These are phyloP conservation scores for Dunckerocampus dactyliophorus DNA, from an alignment of 2,113 vertebrate species.

Conservation along the genomic window DNA sequence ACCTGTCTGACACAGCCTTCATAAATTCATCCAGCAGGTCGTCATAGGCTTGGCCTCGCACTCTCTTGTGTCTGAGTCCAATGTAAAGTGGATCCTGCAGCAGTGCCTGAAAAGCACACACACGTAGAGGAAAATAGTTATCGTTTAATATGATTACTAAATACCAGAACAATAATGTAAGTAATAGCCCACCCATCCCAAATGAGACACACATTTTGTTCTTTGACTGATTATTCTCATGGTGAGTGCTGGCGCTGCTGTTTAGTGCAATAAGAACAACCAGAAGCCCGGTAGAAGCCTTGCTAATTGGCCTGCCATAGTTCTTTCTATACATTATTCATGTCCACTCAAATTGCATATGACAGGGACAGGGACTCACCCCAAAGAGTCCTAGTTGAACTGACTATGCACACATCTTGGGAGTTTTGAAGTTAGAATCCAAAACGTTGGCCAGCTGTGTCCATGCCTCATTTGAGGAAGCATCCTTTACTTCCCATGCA, in stretches of 20 bases:
- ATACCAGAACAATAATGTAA: neutral
- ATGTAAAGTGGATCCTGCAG: conserved; percentile 94
- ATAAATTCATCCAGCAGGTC: conserved; percentile 96
- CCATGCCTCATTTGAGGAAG: conserved; percentile 27
- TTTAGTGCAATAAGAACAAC: neutral
- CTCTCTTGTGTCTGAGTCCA: conserved; percentile 86
- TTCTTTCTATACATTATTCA: conserved; percentile 9
- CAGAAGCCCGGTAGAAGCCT: neutral
- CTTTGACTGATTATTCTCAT: neutral
- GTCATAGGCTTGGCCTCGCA: conserved; percentile 87
- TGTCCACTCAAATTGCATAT: neutral
- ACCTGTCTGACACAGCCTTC: conserved; percentile 91
- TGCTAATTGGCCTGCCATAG: neutral
- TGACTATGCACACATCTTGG: neutral
- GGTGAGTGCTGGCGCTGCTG: neutral
- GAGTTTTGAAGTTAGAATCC: conserved; percentile 6
- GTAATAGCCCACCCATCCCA: neutral
- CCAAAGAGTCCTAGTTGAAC: neutral
- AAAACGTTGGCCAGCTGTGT: conserved; percentile 7
- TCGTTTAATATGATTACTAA: neutral
- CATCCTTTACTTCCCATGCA: conserved; percentile 38
- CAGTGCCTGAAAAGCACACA: conserved; percentile 70
- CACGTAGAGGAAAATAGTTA: neutral
- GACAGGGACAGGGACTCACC: neutral
- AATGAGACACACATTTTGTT: neutral